Conservation (phyloP, 2,113 vertebrate genomes). For the Motacilla tschutschensis region DNA sequence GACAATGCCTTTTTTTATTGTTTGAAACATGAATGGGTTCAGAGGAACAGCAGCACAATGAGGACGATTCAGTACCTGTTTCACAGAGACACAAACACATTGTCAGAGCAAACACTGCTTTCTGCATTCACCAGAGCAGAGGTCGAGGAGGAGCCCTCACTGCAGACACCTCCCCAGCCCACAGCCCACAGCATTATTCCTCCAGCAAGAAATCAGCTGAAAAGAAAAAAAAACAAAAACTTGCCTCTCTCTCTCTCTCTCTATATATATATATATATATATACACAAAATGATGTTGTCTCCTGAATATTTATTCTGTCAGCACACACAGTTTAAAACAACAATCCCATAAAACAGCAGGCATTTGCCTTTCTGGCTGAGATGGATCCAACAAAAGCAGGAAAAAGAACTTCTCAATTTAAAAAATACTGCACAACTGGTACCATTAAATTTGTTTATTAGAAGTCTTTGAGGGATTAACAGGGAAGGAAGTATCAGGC, state of each 20-base stretch:
- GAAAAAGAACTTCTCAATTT: neutral
- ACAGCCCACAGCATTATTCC: neutral
- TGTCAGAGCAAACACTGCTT: neutral
- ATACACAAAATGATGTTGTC: neutral
- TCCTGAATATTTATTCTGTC: neutral
- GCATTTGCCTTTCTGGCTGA: neutral
- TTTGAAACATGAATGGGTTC: constrained; percentile 7
- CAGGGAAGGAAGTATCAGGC: neutral
- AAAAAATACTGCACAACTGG: neutral
- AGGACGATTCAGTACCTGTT: constrained; percentile 2
- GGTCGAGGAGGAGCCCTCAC: neutral
- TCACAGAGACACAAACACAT: neutral
- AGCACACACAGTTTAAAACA: neutral
- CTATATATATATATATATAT: neutral
- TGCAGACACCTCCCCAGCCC: neutral
- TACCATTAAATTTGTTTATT: neutral
- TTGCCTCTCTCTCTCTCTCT: neutral
- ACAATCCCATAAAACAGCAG: neutral
- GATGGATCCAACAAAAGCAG: neutral
- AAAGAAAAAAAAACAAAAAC: no score
- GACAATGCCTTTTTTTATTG: constrained; percentile 8
- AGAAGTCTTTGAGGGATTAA: neutral
- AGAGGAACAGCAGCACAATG: constrained; percentile 14
- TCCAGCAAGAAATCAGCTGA: neutral
- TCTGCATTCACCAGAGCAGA: neutral